Evolutionary conservation across 2,888 invertebrate genomes (phyloP).

Genomic region (Fabriciana adippe): DNA sequence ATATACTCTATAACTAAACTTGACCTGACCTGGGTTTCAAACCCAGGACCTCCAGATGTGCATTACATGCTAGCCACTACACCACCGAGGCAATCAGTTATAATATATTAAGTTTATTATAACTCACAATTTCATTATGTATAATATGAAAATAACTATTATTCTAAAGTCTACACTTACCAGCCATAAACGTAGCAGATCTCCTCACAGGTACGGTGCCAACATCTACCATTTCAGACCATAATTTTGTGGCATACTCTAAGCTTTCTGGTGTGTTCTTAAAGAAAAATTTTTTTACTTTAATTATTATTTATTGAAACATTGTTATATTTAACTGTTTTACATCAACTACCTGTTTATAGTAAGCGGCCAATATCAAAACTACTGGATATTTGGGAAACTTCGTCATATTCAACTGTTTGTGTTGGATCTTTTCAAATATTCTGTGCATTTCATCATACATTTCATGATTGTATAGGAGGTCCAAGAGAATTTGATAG

Average conservation of each 20-base stretch:
- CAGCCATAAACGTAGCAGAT: constrained; percentile 84
- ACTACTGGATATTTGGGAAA: constrained; percentile 87
- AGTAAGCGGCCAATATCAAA: constrained; percentile 87
- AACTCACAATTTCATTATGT: not conserved
- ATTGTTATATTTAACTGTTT: not conserved
- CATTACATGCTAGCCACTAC: too few relatives aligned
- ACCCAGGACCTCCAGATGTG: too few relatives aligned
- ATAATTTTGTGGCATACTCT: constrained; percentile 83
- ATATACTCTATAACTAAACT: too few relatives aligned
- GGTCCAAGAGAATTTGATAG: constrained; percentile 86
- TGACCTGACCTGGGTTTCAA: too few relatives aligned
- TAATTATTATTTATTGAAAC: not conserved
- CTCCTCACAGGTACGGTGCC: constrained; percentile 84
- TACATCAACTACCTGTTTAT: constrained; percentile 84
- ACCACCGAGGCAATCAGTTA: too few relatives aligned
- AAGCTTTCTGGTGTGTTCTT: constrained; percentile 87
- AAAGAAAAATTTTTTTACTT: constrained; percentile 43
- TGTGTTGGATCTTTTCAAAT: constrained; percentile 83
- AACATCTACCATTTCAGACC: constrained; percentile 80
- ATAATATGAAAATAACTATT: not conserved
- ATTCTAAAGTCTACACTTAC: constrained; percentile 47
- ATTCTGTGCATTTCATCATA: constrained; percentile 85
- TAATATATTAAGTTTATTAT: too few relatives aligned
- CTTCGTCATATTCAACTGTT: constrained; percentile 84
- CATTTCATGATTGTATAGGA: constrained; percentile 85